Evolutionary conservation across 2,888 invertebrate genomes (phyloP), one percentile per base, ranked within the genome.

Genomic region (Chirona hameri): DNA sequence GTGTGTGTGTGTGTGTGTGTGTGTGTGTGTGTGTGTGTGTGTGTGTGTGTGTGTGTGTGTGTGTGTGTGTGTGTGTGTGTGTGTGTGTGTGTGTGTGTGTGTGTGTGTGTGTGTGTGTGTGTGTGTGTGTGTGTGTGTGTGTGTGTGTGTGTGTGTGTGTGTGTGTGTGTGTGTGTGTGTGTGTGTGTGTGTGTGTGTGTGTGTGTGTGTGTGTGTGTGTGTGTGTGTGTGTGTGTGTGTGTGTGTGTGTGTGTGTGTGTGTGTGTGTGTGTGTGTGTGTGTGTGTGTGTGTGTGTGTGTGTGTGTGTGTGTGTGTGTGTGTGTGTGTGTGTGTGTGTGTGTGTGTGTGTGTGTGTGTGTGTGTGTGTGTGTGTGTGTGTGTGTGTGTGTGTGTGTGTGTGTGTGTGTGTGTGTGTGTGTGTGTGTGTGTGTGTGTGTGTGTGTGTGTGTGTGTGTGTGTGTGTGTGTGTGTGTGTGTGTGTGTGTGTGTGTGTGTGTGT

Each of bases 171-270:
- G 57, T 57, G 57, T 57, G 57, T 57, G 57, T 57, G 57, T 57
- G 57, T 57, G 57, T 57, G 57, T 57, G 57, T 57, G 57, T 57
- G 57, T 57, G 57, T 57, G 57, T 57, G 57, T 57, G 57, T 57
- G 57, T 57, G 57, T 57, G 57, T 57, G 57, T 57, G 57, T 57
- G 57, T 57, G 57, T 21, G 57, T 21, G 57, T 57, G 57, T 21
- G 57, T 57, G 57, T 21, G 57, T 57, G 57, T 21, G 57, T 57
- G 57, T 21, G 57, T 57, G 57, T 21, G 57, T 57, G 57, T 21
- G 57, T 57, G 57, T 21, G 57, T 57, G 57, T 21, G 57, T 57
- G 57, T 21, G 57, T 57, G 57, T 21, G 57, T 57, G 57, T 21
- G 57, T 57, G 57, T 21, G 57, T 57, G 57, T 21, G 57, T 57